Evolutionary conservation across 2,888 invertebrate species (phyloP).

Genomic region (Coleophora deauratella): DNA sequence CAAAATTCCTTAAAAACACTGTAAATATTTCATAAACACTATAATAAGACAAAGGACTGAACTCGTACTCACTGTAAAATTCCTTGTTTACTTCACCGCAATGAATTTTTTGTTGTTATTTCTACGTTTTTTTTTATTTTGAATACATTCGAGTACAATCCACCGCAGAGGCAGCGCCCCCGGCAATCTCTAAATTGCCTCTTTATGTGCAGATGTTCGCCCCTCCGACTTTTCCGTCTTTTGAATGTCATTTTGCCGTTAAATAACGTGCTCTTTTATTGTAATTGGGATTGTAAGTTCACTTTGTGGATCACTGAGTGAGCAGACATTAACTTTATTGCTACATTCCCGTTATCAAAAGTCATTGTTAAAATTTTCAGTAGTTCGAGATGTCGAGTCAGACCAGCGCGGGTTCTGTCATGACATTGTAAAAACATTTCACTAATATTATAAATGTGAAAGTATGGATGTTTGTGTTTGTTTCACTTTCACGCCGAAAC

Average conservation of each 20-base stretch:
- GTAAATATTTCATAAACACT: no score
- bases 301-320: conserved; percentile 29
- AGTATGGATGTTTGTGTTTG: no score
- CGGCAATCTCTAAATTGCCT: conserved; percentile 74
- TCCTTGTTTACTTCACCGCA: conserved; percentile 66
- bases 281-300: conserved; percentile 58
- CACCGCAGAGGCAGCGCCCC: conserved; percentile 65
- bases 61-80: neutral
- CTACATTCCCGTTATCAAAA: no score
- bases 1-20: no score
- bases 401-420: no score
- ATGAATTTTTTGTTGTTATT: conserved; percentile 67
- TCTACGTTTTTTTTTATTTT: conserved; percentile 67
- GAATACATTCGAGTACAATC: conserved; percentile 72
- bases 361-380: no score
- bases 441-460: no score
- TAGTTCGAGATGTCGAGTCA: no score
- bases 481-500: no score
- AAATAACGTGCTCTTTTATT: conserved; percentile 70
- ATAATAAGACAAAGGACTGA: no score
- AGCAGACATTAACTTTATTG: no score
- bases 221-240: conserved; percentile 71
- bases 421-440: no score
- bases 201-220: conserved; percentile 73
- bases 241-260: conserved; percentile 73